These are phyloP conservation scores for Tiaroga cobitis DNA, from an alignment of 2,797 vertebrate species.

Conservation along the genomic window DNA sequence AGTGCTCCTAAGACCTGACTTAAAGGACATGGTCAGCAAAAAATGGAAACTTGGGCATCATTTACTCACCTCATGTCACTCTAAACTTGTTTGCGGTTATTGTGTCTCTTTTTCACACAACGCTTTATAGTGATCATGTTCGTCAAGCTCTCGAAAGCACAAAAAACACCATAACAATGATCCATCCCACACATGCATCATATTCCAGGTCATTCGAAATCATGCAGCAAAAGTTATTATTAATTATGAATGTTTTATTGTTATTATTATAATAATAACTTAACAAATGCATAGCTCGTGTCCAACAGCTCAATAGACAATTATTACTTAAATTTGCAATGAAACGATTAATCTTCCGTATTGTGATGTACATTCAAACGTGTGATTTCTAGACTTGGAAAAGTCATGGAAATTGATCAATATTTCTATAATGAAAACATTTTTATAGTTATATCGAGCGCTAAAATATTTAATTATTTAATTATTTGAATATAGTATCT, in stretches of 20 bases:
- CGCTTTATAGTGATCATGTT: constrained; percentile 3
- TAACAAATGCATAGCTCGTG: neutral
- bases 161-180: neutral
- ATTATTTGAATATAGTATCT: neutral
- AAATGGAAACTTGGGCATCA: neutral
- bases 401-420: neutral
- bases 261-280: neutral
- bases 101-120: neutral
- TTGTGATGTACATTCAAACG: neutral
- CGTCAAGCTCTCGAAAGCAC: neutral
- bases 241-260: neutral
- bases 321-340: neutral
- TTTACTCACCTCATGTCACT: constrained; percentile 6
- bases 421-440: neutral
- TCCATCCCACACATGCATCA: neutral
- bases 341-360: neutral
- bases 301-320: neutral
- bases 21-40: constrained; percentile 12
- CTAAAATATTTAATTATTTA: neutral
- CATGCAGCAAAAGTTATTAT: neutral
- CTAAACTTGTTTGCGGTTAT: neutral
- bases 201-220: neutral
- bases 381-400: neutral
- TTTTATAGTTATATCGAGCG: neutral
- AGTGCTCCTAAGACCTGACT: constrained; percentile 15